Conservation (phyloP, 2,797 vertebrate species). For the Oceanodroma leucorhoa region DNA sequence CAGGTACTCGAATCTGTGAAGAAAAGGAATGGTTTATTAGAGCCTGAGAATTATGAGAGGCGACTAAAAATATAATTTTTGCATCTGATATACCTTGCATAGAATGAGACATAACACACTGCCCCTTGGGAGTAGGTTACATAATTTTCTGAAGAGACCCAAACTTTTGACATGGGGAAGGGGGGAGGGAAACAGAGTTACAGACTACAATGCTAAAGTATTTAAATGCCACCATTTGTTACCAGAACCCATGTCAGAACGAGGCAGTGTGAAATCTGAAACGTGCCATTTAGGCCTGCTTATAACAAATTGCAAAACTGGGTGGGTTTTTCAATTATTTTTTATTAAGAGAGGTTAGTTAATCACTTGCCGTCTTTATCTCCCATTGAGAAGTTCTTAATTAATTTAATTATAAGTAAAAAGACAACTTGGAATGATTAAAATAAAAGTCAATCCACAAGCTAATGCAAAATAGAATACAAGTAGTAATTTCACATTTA, state of each 20-base stretch:
- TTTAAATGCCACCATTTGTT: background rate
- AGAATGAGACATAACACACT: background rate
- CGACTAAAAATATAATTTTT: background rate
- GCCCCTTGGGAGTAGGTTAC: background rate
- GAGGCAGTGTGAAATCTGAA: background rate
- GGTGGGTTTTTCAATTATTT: background rate
- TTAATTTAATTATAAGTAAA: background rate
- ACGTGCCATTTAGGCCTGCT: background rate
- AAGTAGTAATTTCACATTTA: background rate
- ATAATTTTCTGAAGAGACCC: background rate
- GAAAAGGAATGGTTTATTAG: background rate
- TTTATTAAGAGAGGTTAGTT: background rate
- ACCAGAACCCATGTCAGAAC: background rate
- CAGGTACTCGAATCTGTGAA: constrained; percentile 89
- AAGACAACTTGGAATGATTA: background rate
- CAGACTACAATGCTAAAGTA: background rate
- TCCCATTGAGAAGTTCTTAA: background rate
- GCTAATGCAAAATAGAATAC: background rate
- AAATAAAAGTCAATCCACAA: background rate
- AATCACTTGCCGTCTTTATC: background rate
- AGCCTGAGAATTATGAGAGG: background rate
- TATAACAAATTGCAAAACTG: background rate
- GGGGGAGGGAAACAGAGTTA: background rate
- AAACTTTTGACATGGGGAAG: background rate
- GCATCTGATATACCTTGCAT: background rate